These are phyloP conservation scores for Pseudomyrmex gracilis DNA, from an alignment of 1,140 invertebrate genomes.

Conservation along the genomic window DNA sequence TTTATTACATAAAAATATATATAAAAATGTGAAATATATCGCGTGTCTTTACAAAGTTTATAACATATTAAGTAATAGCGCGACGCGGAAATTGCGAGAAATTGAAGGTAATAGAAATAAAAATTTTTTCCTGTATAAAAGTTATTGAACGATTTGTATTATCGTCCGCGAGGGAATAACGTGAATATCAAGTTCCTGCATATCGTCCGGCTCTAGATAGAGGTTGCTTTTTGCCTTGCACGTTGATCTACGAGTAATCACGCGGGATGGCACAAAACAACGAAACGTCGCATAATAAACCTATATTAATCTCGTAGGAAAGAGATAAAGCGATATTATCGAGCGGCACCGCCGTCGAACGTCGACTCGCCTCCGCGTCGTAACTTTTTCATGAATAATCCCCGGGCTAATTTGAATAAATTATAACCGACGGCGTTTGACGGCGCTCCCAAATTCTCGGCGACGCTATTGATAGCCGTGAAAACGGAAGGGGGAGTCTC, in stretches of 20 bases:
- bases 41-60: not conserved
- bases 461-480: constrained; percentile 74
- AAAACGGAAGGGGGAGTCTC: constrained; percentile 68
- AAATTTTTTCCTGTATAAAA: not conserved
- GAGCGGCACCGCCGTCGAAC: constrained; percentile 66
- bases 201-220: constrained; percentile 2
- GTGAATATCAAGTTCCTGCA: not conserved
- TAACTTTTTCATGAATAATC: constrained; percentile 83
- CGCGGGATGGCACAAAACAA: constrained; percentile 55
- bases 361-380: constrained; percentile 66
- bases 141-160: constrained; percentile 20
- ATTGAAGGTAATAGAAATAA: not conserved
- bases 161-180: not conserved
- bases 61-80: not conserved
- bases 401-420: constrained; percentile 81
- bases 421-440: constrained; percentile 82
- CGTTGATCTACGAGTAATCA: constrained; percentile 57
- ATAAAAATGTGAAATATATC: not conserved
- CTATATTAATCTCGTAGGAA: constrained; percentile 72
- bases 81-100: not conserved
- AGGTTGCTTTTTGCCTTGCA: constrained; percentile 50
- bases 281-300: constrained; percentile 65
- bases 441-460: constrained; percentile 66
- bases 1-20: not conserved
- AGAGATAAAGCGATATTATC: constrained; percentile 72